These are phyloP conservation scores for Andrena flavipes DNA, from an alignment of 2,888 invertebrate genomes.

Conservation along the genomic window DNA sequence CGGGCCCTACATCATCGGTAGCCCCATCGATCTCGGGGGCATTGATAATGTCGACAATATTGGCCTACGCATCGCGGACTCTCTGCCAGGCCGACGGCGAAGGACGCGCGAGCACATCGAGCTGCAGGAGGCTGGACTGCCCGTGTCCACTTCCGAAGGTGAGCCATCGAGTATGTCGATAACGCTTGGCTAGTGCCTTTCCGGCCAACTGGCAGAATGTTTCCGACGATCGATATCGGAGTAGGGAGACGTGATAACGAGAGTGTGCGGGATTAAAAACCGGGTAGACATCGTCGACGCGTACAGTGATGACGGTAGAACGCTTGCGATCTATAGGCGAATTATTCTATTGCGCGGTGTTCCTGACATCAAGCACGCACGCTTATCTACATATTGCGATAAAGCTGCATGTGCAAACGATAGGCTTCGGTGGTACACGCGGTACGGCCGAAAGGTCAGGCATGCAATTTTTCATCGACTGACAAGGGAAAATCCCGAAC, in stretches of 20 bases:
- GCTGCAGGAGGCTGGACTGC: conserved; percentile 76
- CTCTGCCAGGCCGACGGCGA: conserved; percentile 63
- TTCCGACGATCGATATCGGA: background rate
- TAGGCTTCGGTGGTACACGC: conserved; percentile 5
- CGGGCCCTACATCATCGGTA: conserved; percentile 82
- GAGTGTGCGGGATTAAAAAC: background rate
- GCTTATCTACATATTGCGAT: background rate
- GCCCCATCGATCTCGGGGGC: conserved; percentile 82
- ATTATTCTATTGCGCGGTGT: background rate
- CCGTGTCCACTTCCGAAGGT: conserved; percentile 68
- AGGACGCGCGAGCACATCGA: conserved; percentile 81
- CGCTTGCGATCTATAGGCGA: background rate
- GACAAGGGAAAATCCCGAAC: too few species aligned
- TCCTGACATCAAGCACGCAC: background rate
- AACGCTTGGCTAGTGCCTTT: background rate
- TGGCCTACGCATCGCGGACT: conserved; percentile 74
- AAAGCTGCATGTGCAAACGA: background rate
- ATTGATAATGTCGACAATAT: conserved; percentile 84
- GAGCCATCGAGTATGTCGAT: conserved; percentile 21
- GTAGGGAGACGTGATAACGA: too few species aligned
- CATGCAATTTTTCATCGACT: background rate
- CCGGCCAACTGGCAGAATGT: background rate
- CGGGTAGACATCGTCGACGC: background rate
- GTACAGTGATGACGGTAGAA: background rate
- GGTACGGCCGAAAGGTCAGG: background rate